Evolutionary conservation across 2,888 invertebrate genomes (phyloP), one percentile per base, ranked within the genome.

Genomic region (Tinea pellionella): DNA sequence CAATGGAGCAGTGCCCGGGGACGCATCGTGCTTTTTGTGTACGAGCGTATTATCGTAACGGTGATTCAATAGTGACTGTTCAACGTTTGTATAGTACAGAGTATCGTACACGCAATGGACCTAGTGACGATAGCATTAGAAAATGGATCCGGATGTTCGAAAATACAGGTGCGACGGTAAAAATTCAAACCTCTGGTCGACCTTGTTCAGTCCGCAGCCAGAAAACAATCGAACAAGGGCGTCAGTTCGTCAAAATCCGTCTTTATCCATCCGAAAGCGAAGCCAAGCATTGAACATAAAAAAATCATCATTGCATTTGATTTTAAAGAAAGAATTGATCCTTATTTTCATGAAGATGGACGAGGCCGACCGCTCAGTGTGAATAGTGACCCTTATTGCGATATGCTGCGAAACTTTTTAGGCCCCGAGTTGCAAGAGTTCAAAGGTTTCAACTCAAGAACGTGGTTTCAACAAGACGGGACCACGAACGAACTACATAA

Each of bases 231-330:
- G 51, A 61, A 24, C 41, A 15, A 37, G 12, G n/a, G 24, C 32
- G 19, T 58, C 61, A 16, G 63, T 65, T 64, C 62, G 63, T 62
- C 61, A 65, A 65, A 65, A 66, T 66, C 64, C 64, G 61, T 63
- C 62, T 51, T 59, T 62, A 61, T 65, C 63, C 29, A 63, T 62
- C 53, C 63, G 63, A 59, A 65, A 65, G 61, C 62, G 63, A 62
- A 59, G 61, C 59, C 64, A 65, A 63, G 30, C 30, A 9, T 62
- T 65, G 51, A 64, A 66, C 63, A 63, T 65, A 15, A 65, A 63
- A 62, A 64, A 62, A 62, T 61, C 63, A 37, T 61, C 64, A 43
- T 62, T 65, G 42, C 61, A 62, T 57, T 41, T 9, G 59, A 64
- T 65, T 63, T 64, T 63, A 60, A 63, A 62, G 61, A 61, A n/a